phyloP scores from a whole-genome alignment of 64 coral and sea anemone species.

The Montipora cactus region DNA sequence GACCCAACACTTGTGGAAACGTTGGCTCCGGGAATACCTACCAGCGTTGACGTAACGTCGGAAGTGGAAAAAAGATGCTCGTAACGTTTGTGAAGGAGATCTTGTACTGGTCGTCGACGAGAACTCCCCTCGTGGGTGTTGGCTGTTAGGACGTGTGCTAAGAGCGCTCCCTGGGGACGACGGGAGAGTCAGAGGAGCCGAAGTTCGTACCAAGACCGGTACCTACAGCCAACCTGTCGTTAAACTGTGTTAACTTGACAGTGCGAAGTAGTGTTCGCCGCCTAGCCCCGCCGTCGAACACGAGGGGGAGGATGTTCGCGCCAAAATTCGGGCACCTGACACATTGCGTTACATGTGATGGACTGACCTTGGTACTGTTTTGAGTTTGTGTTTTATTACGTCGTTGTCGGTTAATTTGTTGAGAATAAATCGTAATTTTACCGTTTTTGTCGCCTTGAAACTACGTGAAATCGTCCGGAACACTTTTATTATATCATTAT shows the following conservation, averaged over 20 bases:
- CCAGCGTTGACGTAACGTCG: constrained; percentile 16
- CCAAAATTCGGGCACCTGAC: background rate
- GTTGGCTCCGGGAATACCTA: constrained; percentile 69
- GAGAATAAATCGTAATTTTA: too few species aligned
- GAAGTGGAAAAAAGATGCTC: constrained; percentile 18
- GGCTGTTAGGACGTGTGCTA: constrained; percentile 23
- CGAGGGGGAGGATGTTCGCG: constrained; percentile 14
- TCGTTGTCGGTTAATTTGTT: too few species aligned
- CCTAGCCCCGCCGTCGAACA: constrained; percentile 27
- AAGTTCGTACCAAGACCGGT: constrained; percentile 40
- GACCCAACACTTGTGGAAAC: constrained; percentile 70
- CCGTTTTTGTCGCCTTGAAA: too few species aligned
- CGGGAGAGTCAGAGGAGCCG: constrained; percentile 29
- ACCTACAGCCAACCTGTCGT: constrained; percentile 38
- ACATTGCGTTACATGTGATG: too few species aligned
- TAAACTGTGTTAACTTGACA: constrained; percentile 57
- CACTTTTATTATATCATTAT: too few species aligned
- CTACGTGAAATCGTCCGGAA: too few species aligned
- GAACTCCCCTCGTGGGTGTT: constrained; percentile 42
- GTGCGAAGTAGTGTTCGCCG: background rate
- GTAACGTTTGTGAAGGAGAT: constrained; percentile 49
- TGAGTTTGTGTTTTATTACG: too few species aligned
- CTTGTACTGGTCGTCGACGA: constrained; percentile 67
- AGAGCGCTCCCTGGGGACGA: constrained; percentile 42
- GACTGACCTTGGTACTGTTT: too few species aligned